Conservation (phyloP, 2,888 invertebrate genomes). For the Eugnorisma glareosa region DNA sequence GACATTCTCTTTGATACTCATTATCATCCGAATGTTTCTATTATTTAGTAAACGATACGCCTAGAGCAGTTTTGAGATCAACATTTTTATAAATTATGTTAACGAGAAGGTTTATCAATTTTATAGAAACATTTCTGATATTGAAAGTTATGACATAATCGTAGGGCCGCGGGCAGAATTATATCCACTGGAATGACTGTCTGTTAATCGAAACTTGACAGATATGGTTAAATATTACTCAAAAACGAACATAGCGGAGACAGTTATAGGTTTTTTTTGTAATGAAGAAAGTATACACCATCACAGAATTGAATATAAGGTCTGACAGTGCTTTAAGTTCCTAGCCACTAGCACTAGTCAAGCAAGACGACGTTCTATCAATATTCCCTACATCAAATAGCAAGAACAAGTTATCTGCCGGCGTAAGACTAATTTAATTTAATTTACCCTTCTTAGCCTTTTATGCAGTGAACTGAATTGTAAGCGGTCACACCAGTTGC, state of each 20-base stretch:
- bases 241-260: conserved; percentile 7
- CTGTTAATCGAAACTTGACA: conserved; percentile 35
- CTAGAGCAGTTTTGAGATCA: conserved; percentile 49
- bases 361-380: conserved; percentile 5
- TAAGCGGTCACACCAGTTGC: conserved; percentile 60
- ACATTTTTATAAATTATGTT: conserved; percentile 53
- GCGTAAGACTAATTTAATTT: conserved; percentile 43
- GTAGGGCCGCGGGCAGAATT: conserved; percentile 29
- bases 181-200: conserved; percentile 28
- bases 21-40: conserved; percentile 71
- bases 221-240: conserved; percentile 16
- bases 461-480: conserved; percentile 45
- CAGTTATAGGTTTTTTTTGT: neutral
- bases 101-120: conserved; percentile 54
- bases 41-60: conserved; percentile 63
- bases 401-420: conserved; percentile 19
- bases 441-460: conserved; percentile 56
- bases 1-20: conserved; percentile 58
- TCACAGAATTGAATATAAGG: neutral
- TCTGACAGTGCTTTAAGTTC: neutral
- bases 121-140: conserved; percentile 33
- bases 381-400: conserved; percentile 30
- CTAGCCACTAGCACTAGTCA: conserved; percentile 4
- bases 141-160: conserved; percentile 52
- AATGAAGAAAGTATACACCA: neutral